phyloP scores from a whole-genome alignment of 30 jellyfish, hydroid and myxozoan species.

The Sanderia malayensis region DNA sequence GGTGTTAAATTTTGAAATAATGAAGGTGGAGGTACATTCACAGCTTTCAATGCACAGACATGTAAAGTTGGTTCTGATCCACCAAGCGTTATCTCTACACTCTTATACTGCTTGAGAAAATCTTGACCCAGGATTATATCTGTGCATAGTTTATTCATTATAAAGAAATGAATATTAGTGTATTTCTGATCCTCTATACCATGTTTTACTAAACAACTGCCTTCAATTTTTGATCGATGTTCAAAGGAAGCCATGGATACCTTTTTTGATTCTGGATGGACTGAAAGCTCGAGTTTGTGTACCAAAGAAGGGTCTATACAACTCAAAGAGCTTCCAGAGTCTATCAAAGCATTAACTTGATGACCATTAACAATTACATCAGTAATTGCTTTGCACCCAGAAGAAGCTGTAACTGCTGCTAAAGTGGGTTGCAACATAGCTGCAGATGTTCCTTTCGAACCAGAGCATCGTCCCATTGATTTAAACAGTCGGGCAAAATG shows the following conservation, averaged over 20 bases:
- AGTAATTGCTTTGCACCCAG: constrained; percentile 8
- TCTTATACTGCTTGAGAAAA: constrained; percentile 41
- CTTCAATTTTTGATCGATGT: not conserved
- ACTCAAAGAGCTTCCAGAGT: constrained; percentile 19
- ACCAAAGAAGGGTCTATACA: not conserved
- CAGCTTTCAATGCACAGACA: constrained; percentile 21
- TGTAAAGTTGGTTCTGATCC: constrained; percentile 14
- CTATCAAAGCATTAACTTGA: constrained; percentile 10
- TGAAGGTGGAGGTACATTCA: constrained; percentile 37
- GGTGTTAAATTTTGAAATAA: constrained; percentile 17
- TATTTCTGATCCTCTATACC: constrained; percentile 4
- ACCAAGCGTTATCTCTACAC: constrained; percentile 30
- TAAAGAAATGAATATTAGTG: not conserved
- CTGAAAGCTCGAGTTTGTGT: not conserved
- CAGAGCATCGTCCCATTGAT: constrained; percentile 5
- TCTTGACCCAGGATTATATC: constrained; percentile 63
- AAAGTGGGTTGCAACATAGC: constrained; percentile 6
- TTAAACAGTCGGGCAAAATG: constrained; percentile 11
- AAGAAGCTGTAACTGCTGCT: constrained; percentile 12
- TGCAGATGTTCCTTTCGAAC: constrained; percentile 13
- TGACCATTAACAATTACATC: constrained; percentile 10
- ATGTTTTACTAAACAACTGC: constrained; percentile 4
- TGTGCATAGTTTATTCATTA: constrained; percentile 42
- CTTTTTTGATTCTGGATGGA: not conserved
- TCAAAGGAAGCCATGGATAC: constrained; percentile 15